Conservation (phyloP, 2,888 invertebrate species). For the Drosophila neotestacea region DNA sequence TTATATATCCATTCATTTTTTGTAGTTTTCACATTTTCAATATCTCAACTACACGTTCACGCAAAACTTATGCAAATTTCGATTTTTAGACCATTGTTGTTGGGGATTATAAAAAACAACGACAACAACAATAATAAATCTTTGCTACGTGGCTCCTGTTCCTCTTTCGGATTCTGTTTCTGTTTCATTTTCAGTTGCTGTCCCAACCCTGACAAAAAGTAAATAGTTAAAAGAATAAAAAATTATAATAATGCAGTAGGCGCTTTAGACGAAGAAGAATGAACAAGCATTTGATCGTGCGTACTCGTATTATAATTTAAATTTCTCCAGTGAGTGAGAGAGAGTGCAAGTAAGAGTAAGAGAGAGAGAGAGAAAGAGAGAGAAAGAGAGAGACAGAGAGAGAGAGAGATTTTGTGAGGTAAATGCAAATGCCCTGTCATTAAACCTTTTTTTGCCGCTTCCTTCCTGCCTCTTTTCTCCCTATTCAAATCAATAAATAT, state of each 20-base stretch:
- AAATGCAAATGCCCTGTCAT: slow-evolving; percentile 63
- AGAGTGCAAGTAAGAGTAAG: background rate
- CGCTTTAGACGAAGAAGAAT: slow-evolving; percentile 34
- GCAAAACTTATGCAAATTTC: slow-evolving; percentile 75
- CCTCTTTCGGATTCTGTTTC: slow-evolving; percentile 16
- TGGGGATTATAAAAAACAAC: slow-evolving; percentile 54
- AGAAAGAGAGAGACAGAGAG: slow-evolving; percentile 5
- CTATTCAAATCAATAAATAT: slow-evolving; percentile 75
- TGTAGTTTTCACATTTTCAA: slow-evolving; percentile 33
- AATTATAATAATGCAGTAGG: slow-evolving; percentile 67
- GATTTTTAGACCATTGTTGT: slow-evolving; percentile 55
- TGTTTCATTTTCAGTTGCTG: slow-evolving; percentile 25
- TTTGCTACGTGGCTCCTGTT: slow-evolving; percentile 38
- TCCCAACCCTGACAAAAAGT: slow-evolving; percentile 58
- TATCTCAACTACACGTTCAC: slow-evolving; percentile 36
- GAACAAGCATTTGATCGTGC: slow-evolving; percentile 48
- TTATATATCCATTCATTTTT: slow-evolving; percentile 1
- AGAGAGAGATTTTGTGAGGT: slow-evolving; percentile 3
- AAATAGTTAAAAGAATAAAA: slow-evolving; percentile 50
- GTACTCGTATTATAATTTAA: slow-evolving; percentile 61
- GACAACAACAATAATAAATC: slow-evolving; percentile 19
- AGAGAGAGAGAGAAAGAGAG: slow-evolving; percentile 12
- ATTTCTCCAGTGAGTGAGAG: slow-evolving; percentile 39
- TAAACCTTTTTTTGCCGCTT: slow-evolving; percentile 50
- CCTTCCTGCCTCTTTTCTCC: slow-evolving; percentile 17